Evolutionary conservation across 2,797 vertebrate species (phyloP).

Genomic region (Rousettus madagascariensis): DNA sequence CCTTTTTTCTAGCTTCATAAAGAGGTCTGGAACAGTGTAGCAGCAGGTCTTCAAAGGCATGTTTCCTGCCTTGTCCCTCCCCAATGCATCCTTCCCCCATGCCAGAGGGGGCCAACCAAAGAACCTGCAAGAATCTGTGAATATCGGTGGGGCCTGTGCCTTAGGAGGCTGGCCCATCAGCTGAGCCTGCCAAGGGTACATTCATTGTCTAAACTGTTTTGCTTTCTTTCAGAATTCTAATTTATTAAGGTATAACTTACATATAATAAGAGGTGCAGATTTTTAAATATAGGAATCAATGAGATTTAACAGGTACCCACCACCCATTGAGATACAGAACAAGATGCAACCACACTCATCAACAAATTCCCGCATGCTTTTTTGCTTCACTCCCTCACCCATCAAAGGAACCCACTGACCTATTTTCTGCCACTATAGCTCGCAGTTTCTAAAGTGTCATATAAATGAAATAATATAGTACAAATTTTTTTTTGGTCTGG

Average conservation of each 20-base stretch:
- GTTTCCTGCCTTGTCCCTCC: not conserved
- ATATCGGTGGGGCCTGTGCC: not conserved
- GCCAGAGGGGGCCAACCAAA: not conserved
- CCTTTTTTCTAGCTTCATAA: not conserved
- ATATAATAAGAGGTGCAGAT: not conserved
- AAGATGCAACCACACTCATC: not conserved
- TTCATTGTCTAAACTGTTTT: not conserved
- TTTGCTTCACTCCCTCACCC: not conserved
- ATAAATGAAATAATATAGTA: not conserved
- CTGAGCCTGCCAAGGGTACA: not conserved
- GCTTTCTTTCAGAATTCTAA: not conserved
- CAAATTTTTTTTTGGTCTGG: not conserved
- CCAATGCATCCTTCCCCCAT: not conserved
- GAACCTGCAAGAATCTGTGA: not conserved
- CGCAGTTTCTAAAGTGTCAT: not conserved
- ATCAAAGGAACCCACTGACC: not conserved
- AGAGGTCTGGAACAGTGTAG: not conserved
- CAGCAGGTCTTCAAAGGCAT: not conserved
- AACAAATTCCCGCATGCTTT: not conserved
- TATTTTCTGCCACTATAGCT: not conserved
- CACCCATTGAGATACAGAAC: not conserved
- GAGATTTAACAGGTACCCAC: not conserved
- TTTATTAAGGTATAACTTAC: not conserved
- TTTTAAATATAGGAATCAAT: not conserved
- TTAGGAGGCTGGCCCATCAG: not conserved